Evolutionary conservation across 92 coral and sea anemone species (phyloP).

Genomic region (Heteractis magnifica): DNA sequence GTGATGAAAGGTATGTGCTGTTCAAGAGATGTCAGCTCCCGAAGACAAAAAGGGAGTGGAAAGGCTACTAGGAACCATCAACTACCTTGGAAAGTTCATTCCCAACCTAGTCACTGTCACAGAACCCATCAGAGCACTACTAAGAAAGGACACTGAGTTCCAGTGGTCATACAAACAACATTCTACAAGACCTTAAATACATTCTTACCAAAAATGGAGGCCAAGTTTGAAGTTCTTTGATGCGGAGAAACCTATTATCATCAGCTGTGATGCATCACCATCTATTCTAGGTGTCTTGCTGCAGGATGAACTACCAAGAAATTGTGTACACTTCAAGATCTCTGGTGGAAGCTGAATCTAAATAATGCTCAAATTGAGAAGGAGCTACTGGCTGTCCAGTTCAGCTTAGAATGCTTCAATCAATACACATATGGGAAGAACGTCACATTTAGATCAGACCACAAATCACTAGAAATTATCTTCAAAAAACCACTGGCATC

Average conservation of each 20-base stretch:
- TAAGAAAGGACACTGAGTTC: not conserved
- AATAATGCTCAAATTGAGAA: slow-evolving; percentile 51
- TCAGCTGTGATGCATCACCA: slow-evolving; percentile 40
- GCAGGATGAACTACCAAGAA: slow-evolving; percentile 24
- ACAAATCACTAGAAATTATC: slow-evolving; percentile 8
- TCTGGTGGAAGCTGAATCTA: slow-evolving; percentile 42
- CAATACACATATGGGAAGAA: slow-evolving; percentile 44
- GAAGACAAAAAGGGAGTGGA: slow-evolving; percentile 16
- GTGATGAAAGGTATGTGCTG: slow-evolving; percentile 18
- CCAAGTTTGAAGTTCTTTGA: slow-evolving; percentile 35
- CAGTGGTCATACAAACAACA: not conserved
- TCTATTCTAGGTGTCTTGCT: slow-evolving; percentile 42
- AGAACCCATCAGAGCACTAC: slow-evolving; percentile 34
- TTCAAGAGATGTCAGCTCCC: no score
- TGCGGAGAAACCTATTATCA: slow-evolving; percentile 10
- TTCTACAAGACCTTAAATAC: not conserved
- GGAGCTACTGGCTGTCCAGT: slow-evolving; percentile 37
- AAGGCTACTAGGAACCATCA: slow-evolving; percentile 33
- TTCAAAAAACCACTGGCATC: slow-evolving; percentile 32
- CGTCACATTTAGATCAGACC: slow-evolving; percentile 13
- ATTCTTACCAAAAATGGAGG: slow-evolving; percentile 22
- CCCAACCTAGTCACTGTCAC: slow-evolving; percentile 29
- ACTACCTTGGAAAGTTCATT: not conserved
- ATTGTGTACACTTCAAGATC: slow-evolving; percentile 47
- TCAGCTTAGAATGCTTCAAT: slow-evolving; percentile 51